Evolutionary conservation across 2,113 vertebrate species (phyloP).

Genomic region (Dromas ardeola): DNA sequence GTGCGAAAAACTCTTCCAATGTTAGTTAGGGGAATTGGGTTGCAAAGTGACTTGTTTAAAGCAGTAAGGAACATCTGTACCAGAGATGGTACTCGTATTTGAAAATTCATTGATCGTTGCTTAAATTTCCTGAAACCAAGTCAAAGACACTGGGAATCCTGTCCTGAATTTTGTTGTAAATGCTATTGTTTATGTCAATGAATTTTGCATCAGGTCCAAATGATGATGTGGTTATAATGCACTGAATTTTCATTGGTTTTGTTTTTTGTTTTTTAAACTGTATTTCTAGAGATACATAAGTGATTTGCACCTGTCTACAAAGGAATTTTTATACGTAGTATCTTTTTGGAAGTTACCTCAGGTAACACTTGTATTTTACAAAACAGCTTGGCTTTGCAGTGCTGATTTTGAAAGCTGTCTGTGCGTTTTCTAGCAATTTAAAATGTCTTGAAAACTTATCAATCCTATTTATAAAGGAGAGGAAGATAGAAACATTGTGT

Average conservation of each 20-base stretch:
- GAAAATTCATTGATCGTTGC: not conserved
- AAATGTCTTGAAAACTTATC: not conserved
- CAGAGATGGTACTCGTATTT: not conserved
- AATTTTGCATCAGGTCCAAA: not conserved
- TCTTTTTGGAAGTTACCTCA: not conserved
- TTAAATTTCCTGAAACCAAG: not conserved
- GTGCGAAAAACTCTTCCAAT: accelerated
- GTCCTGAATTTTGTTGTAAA: not conserved
- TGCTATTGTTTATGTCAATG: accelerated
- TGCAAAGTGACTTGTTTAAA: not conserved
- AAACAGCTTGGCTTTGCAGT: not conserved
- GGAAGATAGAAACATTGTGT: not conserved
- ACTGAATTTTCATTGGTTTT: not conserved
- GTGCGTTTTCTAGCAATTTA: not conserved
- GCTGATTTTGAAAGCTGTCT: not conserved
- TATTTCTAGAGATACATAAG: not conserved
- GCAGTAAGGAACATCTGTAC: not conserved
- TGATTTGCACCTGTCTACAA: not conserved
- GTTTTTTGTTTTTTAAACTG: accelerated
- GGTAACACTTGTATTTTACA: not conserved
- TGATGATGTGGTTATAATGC: not conserved
- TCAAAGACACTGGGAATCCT: accelerated
- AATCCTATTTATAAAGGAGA: not conserved
- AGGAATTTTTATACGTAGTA: not conserved
- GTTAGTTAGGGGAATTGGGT: not conserved